A percentile compares a stretch with the other conserved stretches of the same genome.
phyloP scores from a whole-genome alignment of 2,797 vertebrate genomes.

The Bufotes viridis region DNA sequence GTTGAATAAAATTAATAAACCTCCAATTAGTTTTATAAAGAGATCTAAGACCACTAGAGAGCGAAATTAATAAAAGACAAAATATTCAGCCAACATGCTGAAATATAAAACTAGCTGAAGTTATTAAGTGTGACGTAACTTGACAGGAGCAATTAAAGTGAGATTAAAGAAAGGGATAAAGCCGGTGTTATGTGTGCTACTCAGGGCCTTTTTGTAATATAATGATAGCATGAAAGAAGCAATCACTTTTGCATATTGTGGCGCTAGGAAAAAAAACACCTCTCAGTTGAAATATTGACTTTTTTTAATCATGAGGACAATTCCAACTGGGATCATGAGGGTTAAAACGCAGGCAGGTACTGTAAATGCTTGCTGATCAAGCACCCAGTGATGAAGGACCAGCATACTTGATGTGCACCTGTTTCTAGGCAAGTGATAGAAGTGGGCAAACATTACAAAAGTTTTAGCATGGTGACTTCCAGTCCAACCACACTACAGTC shows the following conservation, averaged over 20 bases:
- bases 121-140: constrained; percentile 93
- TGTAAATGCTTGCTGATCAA: constrained; percentile 55
- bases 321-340: neutral
- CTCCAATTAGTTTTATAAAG: constrained; percentile 33
- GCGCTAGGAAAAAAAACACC: constrained; percentile 6
- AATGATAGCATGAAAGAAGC: constrained; percentile 43
- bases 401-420: constrained; percentile 46
- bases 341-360: constrained; percentile 29
- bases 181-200: constrained; percentile 74
- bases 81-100: constrained; percentile 85
- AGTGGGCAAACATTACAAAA: constrained; percentile 27
- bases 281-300: neutral
- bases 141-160: constrained; percentile 93
- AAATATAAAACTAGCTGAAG: constrained; percentile 91
- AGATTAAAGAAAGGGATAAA: constrained; percentile 87
- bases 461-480: constrained; percentile 57
- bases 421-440: constrained; percentile 16
- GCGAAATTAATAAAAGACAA: constrained; percentile 71
- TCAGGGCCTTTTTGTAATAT: constrained; percentile 74
- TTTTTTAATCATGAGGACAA: neutral
- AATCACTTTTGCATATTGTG: constrained; percentile 5
- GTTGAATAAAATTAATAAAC: constrained; percentile 26
- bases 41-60: constrained; percentile 12
- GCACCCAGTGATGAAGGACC: neutral
- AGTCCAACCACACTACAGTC: constrained; percentile 52